A percentile compares a stretch with the other conserved stretches of the same genome.
Evolutionary conservation across 2,113 vertebrate genomes (phyloP).

Genomic region (Cyrtonyx montezumae): DNA sequence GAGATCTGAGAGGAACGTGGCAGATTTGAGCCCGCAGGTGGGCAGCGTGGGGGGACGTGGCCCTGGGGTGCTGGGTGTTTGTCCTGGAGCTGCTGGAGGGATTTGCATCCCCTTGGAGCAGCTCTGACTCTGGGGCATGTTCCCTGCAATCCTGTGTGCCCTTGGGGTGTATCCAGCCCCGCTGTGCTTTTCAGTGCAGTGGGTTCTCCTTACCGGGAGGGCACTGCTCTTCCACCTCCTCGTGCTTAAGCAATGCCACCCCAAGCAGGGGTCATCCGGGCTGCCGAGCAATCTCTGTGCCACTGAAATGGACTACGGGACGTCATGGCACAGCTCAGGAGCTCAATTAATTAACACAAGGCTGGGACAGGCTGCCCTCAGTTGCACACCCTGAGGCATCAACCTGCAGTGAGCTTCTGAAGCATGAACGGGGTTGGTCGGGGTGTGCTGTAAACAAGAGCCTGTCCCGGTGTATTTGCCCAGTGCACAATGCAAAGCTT

Average conservation of each 20-base stretch:
- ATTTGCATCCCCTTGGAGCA: background rate
- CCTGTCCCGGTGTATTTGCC: background rate
- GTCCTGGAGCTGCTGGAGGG: background rate
- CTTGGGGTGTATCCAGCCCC: background rate
- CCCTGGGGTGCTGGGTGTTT: background rate
- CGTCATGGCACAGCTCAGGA: rapidly evolving
- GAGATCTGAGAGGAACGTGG: background rate
- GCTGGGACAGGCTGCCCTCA: background rate
- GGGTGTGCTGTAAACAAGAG: background rate
- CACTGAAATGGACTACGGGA: rapidly evolving
- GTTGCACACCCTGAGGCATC: rapidly evolving
- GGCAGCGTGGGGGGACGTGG: background rate
- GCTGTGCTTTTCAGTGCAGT: background rate
- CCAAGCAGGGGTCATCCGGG: background rate
- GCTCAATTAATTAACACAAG: rapidly evolving
- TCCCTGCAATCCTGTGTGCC: no score
- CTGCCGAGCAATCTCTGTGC: background rate
- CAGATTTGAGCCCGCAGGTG: background rate
- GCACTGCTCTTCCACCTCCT: background rate
- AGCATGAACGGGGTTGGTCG: rapidly evolving
- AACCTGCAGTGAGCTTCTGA: rapidly evolving
- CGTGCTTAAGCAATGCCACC: no score
- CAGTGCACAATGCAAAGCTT: rapidly evolving
- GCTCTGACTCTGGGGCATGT: background rate
- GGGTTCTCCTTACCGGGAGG: no score